These are phyloP conservation scores for Brachypalpus laphriformis DNA, from an alignment of 2,888 invertebrate genomes.

Conservation along the genomic window DNA sequence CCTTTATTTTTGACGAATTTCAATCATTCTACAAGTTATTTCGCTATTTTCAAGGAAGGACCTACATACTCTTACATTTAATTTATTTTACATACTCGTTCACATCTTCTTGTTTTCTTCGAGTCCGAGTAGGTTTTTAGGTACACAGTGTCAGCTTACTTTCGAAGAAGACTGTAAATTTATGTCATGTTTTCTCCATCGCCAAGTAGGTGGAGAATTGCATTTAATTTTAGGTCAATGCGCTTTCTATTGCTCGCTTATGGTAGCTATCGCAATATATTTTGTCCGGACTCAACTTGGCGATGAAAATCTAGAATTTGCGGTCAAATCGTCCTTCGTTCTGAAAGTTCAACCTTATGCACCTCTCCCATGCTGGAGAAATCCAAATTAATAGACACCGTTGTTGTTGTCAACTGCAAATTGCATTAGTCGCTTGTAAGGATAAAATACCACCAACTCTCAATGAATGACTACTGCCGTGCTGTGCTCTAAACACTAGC, in stretches of 20 bases:
- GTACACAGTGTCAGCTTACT: background rate
- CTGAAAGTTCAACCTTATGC: constrained; percentile 16
- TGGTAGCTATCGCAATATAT: constrained; percentile 24
- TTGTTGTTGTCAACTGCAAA: constrained; percentile 47
- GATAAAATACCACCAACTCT: background rate
- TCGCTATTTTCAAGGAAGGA: no score
- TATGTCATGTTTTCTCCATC: background rate
- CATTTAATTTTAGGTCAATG: constrained; percentile 64
- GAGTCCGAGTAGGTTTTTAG: no score
- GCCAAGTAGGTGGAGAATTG: constrained; percentile 20
- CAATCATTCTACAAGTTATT: no score
- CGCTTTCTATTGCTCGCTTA: constrained; percentile 50
- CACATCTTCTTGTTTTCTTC: no score
- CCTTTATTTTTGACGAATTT: no score
- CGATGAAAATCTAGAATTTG: constrained; percentile 37
- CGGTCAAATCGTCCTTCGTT: constrained; percentile 38
- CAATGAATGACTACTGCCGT: constrained; percentile 1
- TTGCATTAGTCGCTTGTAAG: background rate
- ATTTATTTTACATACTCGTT: no score
- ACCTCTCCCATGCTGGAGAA: background rate
- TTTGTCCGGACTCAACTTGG: constrained; percentile 19
- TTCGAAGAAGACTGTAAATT: constrained; percentile 7
- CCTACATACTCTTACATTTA: no score
- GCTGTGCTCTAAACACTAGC: constrained; percentile 1
- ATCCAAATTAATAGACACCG: constrained; percentile 2